A percentile compares a stretch with the other conserved stretches of the same genome.
Evolutionary conservation across 2,113 vertebrate species (phyloP).

Genomic region (Phainopepla nitens): DNA sequence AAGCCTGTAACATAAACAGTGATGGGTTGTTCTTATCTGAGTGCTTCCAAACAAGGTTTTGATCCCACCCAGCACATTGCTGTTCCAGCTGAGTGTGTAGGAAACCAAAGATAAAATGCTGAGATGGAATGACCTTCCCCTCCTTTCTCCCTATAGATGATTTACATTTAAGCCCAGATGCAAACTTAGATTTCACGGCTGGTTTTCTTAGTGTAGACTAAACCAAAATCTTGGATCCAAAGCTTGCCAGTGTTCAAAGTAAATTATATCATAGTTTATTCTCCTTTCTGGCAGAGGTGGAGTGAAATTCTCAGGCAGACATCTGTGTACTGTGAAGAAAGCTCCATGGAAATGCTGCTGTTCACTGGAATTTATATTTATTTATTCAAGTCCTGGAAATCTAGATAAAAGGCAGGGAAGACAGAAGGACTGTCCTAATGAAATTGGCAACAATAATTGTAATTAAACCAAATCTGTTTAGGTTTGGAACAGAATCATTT

Average conservation of each 20-base stretch:
- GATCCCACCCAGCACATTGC: background rate
- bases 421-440: background rate
- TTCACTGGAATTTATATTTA: background rate
- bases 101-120: background rate
- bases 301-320: background rate
- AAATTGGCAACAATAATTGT: background rate
- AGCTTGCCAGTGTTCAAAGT: background rate
- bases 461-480: background rate
- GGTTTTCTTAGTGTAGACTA: background rate
- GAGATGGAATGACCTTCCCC: background rate
- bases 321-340: background rate
- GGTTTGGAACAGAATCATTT: background rate
- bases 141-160: background rate
- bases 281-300: background rate
- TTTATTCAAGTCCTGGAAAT: background rate
- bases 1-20: background rate
- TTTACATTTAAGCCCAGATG: background rate
- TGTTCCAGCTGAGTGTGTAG: background rate
- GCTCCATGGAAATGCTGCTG: background rate
- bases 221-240: slow-evolving; percentile 4
- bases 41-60: background rate
- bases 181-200: background rate
- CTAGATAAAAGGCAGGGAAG: background rate
- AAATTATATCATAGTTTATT: background rate
- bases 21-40: background rate